phyloP scores from a whole-genome alignment of 2,797 vertebrate species.

The Paguma larvata region DNA sequence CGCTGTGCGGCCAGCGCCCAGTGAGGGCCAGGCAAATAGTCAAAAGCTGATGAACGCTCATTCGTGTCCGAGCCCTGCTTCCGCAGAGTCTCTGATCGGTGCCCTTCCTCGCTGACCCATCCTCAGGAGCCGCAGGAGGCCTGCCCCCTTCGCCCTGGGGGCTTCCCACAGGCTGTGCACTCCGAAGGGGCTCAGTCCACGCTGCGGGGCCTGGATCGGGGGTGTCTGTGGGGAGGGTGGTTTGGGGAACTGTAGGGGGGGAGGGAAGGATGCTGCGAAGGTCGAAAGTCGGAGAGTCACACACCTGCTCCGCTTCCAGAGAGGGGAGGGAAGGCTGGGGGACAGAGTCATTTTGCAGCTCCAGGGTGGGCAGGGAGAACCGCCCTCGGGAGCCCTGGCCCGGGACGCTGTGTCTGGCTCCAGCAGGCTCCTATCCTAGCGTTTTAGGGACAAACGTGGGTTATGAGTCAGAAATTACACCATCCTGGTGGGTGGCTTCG shows the following conservation, averaged over 20 bases:
- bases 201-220: neutral
- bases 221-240: neutral
- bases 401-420: accelerated
- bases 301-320: accelerated
- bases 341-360: neutral
- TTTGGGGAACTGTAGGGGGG: neutral
- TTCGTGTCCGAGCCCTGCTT: neutral
- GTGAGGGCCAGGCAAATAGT: neutral
- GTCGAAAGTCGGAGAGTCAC: neutral
- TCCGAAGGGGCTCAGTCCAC: neutral
- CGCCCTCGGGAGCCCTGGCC: neutral
- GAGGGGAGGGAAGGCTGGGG: neutral
- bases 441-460: neutral
- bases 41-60: neutral
- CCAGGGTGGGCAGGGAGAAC: too few relatives aligned
- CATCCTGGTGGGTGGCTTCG: neutral
- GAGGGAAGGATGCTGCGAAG: neutral
- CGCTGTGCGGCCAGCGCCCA: neutral
- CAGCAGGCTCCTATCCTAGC: neutral
- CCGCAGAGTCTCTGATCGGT: neutral
- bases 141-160: neutral
- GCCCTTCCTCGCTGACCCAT: neutral
- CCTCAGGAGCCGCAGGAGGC: neutral
- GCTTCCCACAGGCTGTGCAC: neutral
- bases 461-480: neutral